Evolutionary conservation across 2,797 vertebrate genomes (phyloP).

Genomic region (Chelon labrosus): DNA sequence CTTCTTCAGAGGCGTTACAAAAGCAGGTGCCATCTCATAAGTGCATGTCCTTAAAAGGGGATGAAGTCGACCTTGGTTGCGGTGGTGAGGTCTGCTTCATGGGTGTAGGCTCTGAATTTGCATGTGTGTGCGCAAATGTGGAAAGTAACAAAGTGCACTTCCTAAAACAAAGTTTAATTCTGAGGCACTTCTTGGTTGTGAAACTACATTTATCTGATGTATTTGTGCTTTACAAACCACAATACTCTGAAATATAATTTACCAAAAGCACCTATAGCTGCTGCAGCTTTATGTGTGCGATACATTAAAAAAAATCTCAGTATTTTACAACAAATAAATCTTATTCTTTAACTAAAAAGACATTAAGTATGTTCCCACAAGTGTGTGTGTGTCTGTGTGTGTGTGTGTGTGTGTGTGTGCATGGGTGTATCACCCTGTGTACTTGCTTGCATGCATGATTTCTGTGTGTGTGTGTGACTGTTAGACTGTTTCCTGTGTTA

Average conservation of each 20-base stretch:
- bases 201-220: not conserved
- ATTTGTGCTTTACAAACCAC: not conserved
- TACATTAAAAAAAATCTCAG: too few species aligned
- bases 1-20: conserved; percentile 9
- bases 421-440: not conserved
- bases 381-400: not conserved
- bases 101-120: conserved; percentile 46
- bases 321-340: too few species aligned
- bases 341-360: too few species aligned
- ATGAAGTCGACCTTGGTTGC: conserved; percentile 50
- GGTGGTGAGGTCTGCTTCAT: conserved; percentile 22
- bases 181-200: not conserved
- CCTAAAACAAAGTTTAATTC: not conserved
- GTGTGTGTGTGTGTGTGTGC: too few species aligned
- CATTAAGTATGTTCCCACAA: too few species aligned
- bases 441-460: conserved; percentile 8
- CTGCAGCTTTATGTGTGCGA: too few species aligned
- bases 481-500: conserved; percentile 85
- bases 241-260: not conserved
- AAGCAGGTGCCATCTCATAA: conserved; percentile 47
- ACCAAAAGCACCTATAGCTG: not conserved
- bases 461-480: conserved; percentile 40
- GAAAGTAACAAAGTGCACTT: conserved; percentile 19
- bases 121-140: conserved; percentile 23
- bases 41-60: conserved; percentile 78